phyloP scores from a whole-genome alignment of 2,888 invertebrate species.

The Harpalus rufipes region DNA sequence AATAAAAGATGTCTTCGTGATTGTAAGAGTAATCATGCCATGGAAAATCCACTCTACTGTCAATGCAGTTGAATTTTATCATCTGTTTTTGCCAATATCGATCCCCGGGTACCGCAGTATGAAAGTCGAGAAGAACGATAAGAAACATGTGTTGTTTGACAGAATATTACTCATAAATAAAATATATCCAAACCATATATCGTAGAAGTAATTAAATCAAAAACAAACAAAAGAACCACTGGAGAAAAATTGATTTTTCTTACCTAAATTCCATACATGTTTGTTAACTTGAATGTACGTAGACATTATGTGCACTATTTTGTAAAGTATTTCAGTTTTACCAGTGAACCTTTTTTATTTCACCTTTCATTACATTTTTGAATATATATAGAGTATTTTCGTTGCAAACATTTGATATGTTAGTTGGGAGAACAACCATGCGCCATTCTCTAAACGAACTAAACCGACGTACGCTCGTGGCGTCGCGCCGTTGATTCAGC shows the following conservation, averaged over 20 bases:
- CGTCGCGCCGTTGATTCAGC: conserved; percentile 50
- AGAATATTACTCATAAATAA: conserved; percentile 55
- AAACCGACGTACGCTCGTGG: conserved; percentile 29
- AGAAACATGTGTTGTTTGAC: conserved; percentile 59
- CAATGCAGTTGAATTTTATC: conserved; percentile 60
- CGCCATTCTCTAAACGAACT: conserved; percentile 37
- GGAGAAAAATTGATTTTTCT: conserved; percentile 34
- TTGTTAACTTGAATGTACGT: conserved; percentile 43
- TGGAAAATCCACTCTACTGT: conserved; percentile 48
- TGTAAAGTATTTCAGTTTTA: conserved; percentile 18
- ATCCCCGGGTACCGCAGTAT: conserved; percentile 56
- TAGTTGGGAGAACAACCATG: conserved; percentile 25
- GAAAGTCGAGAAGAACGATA: conserved; percentile 41
- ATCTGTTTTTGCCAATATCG: conserved; percentile 62
- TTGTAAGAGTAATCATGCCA: conserved; percentile 36
- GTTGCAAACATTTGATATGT: conserved; percentile 51
- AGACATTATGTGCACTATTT: conserved; percentile 60
- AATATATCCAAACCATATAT: conserved; percentile 42
- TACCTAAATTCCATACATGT: conserved; percentile 58
- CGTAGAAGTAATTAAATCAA: conserved; percentile 28
- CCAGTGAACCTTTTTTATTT: conserved; percentile 7
- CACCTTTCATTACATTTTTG: conserved; percentile 49
- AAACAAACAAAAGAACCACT: conserved; percentile 23
- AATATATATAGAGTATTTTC: conserved; percentile 4
- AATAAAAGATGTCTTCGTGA: conserved; percentile 23